These are phyloP conservation scores for Melanostoma scalare DNA, from an alignment of 2,888 invertebrate genomes.

Conservation along the genomic window DNA sequence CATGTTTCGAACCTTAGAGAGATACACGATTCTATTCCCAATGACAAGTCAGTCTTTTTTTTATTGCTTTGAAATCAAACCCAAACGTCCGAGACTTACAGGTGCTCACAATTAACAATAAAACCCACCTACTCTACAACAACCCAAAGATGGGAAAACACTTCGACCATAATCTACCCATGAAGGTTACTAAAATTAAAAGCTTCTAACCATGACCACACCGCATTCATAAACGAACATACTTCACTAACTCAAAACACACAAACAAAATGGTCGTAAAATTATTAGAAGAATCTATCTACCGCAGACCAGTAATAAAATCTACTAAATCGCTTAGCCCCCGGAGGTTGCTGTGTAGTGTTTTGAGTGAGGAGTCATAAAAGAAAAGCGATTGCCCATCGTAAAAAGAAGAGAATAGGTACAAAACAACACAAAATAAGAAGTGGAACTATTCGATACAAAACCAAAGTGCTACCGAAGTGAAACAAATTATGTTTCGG, in stretches of 20 bases:
- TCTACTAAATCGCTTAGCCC: slow-evolving; percentile 70
- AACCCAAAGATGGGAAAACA: no score
- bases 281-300: slow-evolving; percentile 73
- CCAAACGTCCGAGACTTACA: no score
- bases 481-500: slow-evolving; percentile 58
- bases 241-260: slow-evolving; percentile 54
- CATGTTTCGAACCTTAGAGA: no score
- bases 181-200: slow-evolving; percentile 48
- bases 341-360: slow-evolving; percentile 47
- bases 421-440: slow-evolving; percentile 28
- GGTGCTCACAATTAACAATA: no score
- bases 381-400: slow-evolving; percentile 72
- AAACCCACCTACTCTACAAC: no score
- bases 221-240: background rate
- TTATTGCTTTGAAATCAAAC: no score
- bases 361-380: slow-evolving; percentile 70
- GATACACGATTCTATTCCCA: no score
- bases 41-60: no score
- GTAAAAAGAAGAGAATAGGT: slow-evolving; percentile 34
- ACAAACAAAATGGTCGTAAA: slow-evolving; percentile 55
- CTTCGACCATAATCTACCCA: background rate
- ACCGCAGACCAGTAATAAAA: slow-evolving; percentile 71
- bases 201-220: slow-evolving; percentile 67
- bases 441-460: slow-evolving; percentile 62
- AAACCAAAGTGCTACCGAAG: slow-evolving; percentile 64